Evolutionary conservation across 2,888 invertebrate species (phyloP).

Genomic region (Parasteatoda lunata): DNA sequence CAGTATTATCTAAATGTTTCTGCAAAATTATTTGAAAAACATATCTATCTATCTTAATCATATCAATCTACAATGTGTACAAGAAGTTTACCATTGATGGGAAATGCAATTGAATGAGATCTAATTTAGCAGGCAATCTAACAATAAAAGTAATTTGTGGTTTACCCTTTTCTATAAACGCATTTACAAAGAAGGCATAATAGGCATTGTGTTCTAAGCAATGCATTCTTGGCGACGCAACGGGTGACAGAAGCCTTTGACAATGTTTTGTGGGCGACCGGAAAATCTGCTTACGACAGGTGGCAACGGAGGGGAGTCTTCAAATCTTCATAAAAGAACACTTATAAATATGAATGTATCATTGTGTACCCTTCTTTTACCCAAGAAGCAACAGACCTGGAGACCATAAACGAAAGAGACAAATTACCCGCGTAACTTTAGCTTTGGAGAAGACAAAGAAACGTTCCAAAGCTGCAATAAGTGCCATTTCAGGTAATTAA

Average conservation of each 20-base stretch:
- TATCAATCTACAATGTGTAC: too few relatives aligned
- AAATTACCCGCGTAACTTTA: not conserved
- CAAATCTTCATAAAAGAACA: conserved; percentile 39
- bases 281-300: conserved; percentile 39
- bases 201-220: not conserved
- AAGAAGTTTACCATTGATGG: too few relatives aligned
- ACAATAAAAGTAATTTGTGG: not conserved
- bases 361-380: conserved; percentile 4
- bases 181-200: not conserved
- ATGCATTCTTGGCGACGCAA: conserved; percentile 8
- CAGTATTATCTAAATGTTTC: too few relatives aligned
- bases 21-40: too few relatives aligned
- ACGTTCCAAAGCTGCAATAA: not conserved
- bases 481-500: not conserved
- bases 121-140: too few relatives aligned
- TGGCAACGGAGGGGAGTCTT: conserved; percentile 14
- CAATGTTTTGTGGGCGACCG: conserved; percentile 28
- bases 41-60: too few relatives aligned
- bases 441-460: not conserved
- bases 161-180: not conserved
- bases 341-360: conserved; percentile 57
- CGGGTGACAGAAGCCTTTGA: conserved; percentile 30
- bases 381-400: not conserved
- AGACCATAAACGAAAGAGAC: not conserved
- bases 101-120: too few relatives aligned